Evolutionary conservation across 2,113 vertebrate genomes (phyloP).

Genomic region (Crotophaga sulcirostris): DNA sequence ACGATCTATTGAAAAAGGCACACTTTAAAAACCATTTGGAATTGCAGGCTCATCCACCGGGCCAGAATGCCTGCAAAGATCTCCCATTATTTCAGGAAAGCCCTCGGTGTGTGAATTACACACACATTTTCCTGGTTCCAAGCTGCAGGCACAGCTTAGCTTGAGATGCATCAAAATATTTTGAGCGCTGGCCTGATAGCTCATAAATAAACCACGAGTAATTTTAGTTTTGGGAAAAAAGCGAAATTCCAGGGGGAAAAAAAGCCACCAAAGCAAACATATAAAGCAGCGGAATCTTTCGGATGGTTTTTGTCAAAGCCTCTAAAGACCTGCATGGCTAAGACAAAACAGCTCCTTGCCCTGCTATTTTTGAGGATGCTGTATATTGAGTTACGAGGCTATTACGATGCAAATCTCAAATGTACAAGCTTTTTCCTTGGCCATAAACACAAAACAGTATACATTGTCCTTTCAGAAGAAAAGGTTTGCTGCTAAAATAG

Average conservation of each 20-base stretch:
- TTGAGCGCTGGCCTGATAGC: conserved; percentile 11
- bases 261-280: not conserved
- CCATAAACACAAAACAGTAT: conserved; percentile 77
- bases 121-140: not conserved
- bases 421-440: conserved; percentile 76
- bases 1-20: conserved; percentile 54
- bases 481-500: conserved; percentile 80
- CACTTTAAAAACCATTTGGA: conserved; percentile 66
- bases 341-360: conserved; percentile 52
- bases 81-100: conserved; percentile 35
- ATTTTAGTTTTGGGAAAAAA: not conserved
- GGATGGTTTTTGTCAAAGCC: not conserved
- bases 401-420: conserved; percentile 75
- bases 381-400: conserved; percentile 51
- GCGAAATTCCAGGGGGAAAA: not conserved
- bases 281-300: conserved; percentile 19
- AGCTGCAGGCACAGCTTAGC: conserved; percentile 16
- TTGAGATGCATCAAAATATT: conserved; percentile 66
- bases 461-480: conserved; percentile 80
- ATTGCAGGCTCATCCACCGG: conserved; percentile 48
- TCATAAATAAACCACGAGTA: conserved; percentile 27
- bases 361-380: conserved; percentile 50
- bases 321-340: not conserved
- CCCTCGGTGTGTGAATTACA: not conserved
- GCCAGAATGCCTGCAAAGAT: conserved; percentile 51